Percentiles rank a stretch among this genome's conserved stretches.
These are phyloP conservation scores for Naja naja DNA, from an alignment of 2,113 vertebrate genomes.

Conservation along the genomic window DNA sequence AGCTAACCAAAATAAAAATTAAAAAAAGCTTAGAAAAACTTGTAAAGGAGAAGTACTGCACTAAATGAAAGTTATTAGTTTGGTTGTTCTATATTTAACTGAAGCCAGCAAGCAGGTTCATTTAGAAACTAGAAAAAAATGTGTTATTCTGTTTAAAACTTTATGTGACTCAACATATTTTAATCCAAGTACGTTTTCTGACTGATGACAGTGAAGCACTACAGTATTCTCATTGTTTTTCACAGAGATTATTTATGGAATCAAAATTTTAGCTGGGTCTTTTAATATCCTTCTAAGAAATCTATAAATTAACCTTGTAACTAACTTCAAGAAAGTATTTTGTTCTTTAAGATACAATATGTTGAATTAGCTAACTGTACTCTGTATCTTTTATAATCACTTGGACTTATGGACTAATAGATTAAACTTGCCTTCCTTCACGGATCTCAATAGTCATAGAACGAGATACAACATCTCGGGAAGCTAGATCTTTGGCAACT, in stretches of 20 bases:
- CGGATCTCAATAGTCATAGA: slow-evolving; percentile 98
- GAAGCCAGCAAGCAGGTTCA: background rate
- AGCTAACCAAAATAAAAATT: background rate
- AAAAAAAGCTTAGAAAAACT: background rate
- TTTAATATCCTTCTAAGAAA: background rate
- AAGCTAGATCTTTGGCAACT: slow-evolving; percentile 95
- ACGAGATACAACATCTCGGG: slow-evolving; percentile 92
- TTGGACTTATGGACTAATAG: background rate
- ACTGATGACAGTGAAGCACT: background rate
- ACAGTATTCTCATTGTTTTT: background rate
- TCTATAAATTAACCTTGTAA: background rate
- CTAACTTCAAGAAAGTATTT: background rate
- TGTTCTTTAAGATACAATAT: background rate
- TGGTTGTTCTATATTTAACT: background rate
- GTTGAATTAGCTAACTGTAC: background rate
- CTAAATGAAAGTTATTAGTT: background rate
- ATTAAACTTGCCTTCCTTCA: slow-evolving; percentile 85
- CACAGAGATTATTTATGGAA: background rate
- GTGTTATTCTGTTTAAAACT: background rate
- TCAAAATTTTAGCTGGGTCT: background rate
- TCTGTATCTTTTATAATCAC: background rate
- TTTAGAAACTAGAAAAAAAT: background rate
- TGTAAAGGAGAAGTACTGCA: background rate
- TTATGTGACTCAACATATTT: background rate
- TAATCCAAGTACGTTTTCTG: background rate